Evolutionary conservation across 2,888 invertebrate genomes (phyloP).

Genomic region (Globia sparganii): DNA sequence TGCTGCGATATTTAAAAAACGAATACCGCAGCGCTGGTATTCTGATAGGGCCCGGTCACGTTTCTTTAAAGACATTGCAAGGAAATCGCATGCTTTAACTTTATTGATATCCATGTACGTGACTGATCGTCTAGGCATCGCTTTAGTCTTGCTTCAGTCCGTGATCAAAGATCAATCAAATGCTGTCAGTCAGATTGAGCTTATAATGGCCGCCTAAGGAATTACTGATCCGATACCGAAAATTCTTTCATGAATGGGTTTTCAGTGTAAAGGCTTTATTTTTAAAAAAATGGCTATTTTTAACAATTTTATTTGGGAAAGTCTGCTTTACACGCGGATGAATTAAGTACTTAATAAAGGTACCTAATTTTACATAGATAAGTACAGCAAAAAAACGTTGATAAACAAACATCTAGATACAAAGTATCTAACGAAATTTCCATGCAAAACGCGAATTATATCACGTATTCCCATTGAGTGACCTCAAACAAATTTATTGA

Average conservation of each 20-base stretch:
- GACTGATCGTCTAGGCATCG: background rate
- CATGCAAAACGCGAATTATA: conserved; percentile 66
- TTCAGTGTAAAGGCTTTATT: background rate
- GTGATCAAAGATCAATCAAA: background rate
- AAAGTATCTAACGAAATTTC: conserved; percentile 56
- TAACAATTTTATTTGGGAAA: background rate
- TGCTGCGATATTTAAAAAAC: background rate
- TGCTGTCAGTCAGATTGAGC: background rate
- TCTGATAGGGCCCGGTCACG: background rate
- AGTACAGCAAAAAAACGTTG: conserved; percentile 28
- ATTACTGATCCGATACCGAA: background rate
- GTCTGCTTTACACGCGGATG: background rate
- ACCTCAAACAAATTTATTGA: conserved; percentile 45
- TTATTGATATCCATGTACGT: background rate
- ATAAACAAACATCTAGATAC: conserved; percentile 50
- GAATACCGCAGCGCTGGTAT: background rate
- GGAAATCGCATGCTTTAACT: background rate
- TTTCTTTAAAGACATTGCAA: background rate
- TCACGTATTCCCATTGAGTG: conserved; percentile 66
- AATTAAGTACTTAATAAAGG: background rate
- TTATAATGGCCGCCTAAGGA: background rate
- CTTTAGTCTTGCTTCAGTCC: background rate
- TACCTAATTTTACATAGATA: background rate
- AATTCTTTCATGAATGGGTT: background rate
- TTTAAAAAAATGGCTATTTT: background rate